Evolutionary conservation across 2,888 invertebrate genomes (phyloP).

Genomic region (Teinopalpus imperialis): DNA sequence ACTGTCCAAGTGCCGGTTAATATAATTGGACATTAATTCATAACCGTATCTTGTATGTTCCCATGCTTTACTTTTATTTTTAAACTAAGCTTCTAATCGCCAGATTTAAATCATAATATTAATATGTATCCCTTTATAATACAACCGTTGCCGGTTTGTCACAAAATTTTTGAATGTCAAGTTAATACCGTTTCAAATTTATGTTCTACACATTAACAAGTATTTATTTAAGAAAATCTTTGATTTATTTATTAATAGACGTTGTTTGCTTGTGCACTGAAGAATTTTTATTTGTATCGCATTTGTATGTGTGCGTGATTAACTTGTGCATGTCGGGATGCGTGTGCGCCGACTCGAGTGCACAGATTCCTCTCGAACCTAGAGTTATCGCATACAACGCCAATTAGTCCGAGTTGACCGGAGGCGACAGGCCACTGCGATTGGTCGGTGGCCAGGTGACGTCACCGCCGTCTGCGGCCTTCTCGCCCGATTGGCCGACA

Average conservation of each 20-base stretch:
- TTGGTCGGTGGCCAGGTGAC: constrained; percentile 72
- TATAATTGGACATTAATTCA: constrained; percentile 69
- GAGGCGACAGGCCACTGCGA: constrained; percentile 69
- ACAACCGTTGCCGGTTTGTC: no score
- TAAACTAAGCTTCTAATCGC: constrained; percentile 45
- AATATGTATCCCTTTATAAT: not conserved
- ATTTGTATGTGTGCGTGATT: constrained; percentile 1
- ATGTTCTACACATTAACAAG: no score
- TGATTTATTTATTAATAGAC: no score
- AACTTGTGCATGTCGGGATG: constrained; percentile 28
- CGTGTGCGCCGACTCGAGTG: constrained; percentile 64
- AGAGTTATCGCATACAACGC: constrained; percentile 79
- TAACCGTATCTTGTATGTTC: constrained; percentile 55
- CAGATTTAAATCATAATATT: constrained; percentile 33
- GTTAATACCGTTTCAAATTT: no score
- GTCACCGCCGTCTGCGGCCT: constrained; percentile 78
- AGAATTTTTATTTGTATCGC: constrained; percentile 2
- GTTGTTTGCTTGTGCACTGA: constrained; percentile 3
- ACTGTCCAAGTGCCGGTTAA: constrained; percentile 68
- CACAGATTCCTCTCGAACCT: constrained; percentile 70
- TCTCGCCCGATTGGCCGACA: constrained; percentile 80
- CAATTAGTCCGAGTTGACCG: constrained; percentile 82
- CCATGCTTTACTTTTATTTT: constrained; percentile 67
- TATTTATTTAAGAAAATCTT: no score
- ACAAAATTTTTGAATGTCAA: no score